phyloP scores from a whole-genome alignment of 2,113 vertebrate species.

The Romanogobio albipinnatus region DNA sequence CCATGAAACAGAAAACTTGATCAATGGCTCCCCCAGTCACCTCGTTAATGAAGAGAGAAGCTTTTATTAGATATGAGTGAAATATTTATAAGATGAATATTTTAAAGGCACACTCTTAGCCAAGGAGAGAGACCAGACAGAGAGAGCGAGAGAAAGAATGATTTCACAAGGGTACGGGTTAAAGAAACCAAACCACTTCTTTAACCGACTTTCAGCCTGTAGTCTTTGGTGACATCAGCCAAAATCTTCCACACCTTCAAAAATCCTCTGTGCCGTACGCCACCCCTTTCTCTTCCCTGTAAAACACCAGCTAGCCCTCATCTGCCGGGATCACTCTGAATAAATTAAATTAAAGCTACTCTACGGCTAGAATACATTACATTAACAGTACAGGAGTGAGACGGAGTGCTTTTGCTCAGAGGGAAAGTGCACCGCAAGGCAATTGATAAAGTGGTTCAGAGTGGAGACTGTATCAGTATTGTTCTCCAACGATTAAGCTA shows the following conservation, averaged over 20 bases:
- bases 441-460: conserved; percentile 5
- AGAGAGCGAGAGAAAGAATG: conserved; percentile 17
- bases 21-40: conserved; percentile 74
- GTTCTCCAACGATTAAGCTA: neutral
- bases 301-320: conserved; percentile 24
- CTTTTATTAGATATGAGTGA: conserved; percentile 80
- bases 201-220: conserved; percentile 47
- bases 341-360: conserved; percentile 36
- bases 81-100: conserved; percentile 84
- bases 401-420: conserved; percentile 18
- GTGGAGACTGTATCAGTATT: conserved; percentile 6
- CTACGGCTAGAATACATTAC: conserved; percentile 36
- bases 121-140: conserved; percentile 33
- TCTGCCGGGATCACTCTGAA: conserved; percentile 31
- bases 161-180: neutral
- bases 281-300: conserved; percentile 3
- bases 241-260: neutral
- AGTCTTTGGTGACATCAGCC: neutral
- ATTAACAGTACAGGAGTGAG: conserved; percentile 26
- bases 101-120: conserved; percentile 68
- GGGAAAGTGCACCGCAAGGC: conserved; percentile 13
- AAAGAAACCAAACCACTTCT: conserved; percentile 35
- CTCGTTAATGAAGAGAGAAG: conserved; percentile 77
- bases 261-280: neutral
- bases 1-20: conserved; percentile 77